Evolutionary conservation across 2,888 invertebrate species (phyloP).

Genomic region (Cephus pulcher): DNA sequence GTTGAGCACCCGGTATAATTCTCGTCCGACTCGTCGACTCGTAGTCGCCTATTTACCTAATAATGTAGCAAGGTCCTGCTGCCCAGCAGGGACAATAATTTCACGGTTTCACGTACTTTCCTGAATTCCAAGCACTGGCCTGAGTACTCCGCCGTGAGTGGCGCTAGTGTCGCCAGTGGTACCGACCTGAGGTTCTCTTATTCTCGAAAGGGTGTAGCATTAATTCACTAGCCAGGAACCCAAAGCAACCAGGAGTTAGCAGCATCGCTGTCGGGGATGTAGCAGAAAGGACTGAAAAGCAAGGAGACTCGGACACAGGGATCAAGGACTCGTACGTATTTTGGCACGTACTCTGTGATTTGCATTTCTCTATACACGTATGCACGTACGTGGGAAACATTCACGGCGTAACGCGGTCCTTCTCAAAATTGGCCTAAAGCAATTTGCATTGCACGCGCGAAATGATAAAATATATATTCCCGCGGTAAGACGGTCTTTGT

Average conservation of each 20-base stretch:
- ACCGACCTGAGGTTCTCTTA: background rate
- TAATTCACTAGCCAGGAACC: constrained; percentile 6
- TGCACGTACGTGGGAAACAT: background rate
- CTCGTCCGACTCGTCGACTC: background rate
- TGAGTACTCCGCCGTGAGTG: background rate
- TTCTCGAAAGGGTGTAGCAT: constrained; percentile 13
- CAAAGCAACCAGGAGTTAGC: constrained; percentile 11
- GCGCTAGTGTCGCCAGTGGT: background rate
- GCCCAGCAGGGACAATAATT: background rate
- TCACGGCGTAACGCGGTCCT: background rate
- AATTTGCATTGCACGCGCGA: background rate
- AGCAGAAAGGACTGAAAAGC: background rate
- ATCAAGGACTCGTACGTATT: background rate
- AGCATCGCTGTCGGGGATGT: background rate
- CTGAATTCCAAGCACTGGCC: background rate
- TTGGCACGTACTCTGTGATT: background rate
- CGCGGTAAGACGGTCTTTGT: background rate
- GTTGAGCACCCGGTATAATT: background rate
- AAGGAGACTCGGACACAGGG: background rate
- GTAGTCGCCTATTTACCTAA: background rate
- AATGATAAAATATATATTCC: background rate
- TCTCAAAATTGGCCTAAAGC: background rate
- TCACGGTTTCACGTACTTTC: background rate
- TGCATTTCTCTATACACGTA: background rate
- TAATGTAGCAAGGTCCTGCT: background rate